Evolutionary conservation across 2,888 invertebrate genomes (phyloP).

Genomic region (Sarcophaga subvicina): DNA sequence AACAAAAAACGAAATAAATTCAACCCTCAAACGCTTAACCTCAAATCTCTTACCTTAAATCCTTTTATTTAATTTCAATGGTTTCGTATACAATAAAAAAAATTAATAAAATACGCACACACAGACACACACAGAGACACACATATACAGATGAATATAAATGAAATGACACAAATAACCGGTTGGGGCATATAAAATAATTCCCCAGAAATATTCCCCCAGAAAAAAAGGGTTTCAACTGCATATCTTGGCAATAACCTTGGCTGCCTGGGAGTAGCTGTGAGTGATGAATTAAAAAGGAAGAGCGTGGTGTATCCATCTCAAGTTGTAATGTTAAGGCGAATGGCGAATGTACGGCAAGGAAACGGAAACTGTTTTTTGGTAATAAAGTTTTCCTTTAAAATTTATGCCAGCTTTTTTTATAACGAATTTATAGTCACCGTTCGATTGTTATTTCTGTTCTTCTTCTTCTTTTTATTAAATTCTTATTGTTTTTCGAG

Average conservation of each 20-base stretch:
- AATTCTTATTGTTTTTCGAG: slow-evolving; percentile 33
- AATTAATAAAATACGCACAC: background rate
- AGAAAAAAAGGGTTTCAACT: slow-evolving; percentile 1
- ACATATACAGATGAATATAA: too few species aligned
- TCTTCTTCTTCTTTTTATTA: slow-evolving; percentile 11
- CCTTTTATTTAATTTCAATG: background rate
- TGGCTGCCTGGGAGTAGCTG: slow-evolving; percentile 9
- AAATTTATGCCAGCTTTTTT: background rate
- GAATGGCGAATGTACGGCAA: background rate
- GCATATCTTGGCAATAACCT: background rate
- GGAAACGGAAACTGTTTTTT: slow-evolving; percentile 25
- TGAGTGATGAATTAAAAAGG: background rate
- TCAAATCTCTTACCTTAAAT: slow-evolving; percentile 40
- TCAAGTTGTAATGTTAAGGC: too few species aligned
- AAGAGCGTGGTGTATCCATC: too few species aligned
- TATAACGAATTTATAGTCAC: background rate
- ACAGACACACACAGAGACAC: background rate
- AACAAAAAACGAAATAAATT: background rate
- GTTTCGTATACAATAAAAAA: background rate
- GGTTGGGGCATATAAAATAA: slow-evolving; percentile 18
- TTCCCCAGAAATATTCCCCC: slow-evolving; percentile 29
- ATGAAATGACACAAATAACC: slow-evolving; percentile 42
- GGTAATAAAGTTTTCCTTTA: background rate
- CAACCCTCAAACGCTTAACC: slow-evolving; percentile 33
- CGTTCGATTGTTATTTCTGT: background rate